Base-by-base conservation (phyloP, 2,888 invertebrate species). In the Lycophotia porphyrea region DNA sequence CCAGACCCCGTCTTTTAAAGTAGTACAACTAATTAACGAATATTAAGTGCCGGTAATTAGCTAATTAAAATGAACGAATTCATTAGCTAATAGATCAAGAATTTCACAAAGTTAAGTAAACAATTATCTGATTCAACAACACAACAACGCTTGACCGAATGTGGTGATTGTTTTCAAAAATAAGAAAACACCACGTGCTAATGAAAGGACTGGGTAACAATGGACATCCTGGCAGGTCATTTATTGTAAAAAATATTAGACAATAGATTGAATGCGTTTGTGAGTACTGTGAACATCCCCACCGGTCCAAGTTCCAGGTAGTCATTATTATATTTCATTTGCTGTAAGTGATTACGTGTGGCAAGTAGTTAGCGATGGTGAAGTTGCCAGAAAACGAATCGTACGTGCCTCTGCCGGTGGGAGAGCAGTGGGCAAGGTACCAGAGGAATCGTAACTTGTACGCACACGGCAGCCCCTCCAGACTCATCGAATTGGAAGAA, bases 401-500 rank as follows among this genome's bases (percentile, higher is more conserved):
- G n/a, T 64, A 64, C 47, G 63, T 66, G 9, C 64, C 69, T 52
- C 13, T 66, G 4, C 76, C 85, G 9, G 55, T 66, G 1, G 74
- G 67, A 11, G 78, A 76, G 34, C 63, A 71, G 49, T 76, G 68
- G 71, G 65, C 39, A 9, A 67, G 65, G 18, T 71, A 73, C 42
- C 73, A 75, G 9, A 60, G 36, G 1, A 61, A 74, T 36, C 76
- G 67, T 1, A 24, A 66, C 34, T 36, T 82, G 5, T 76, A 52
- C 67, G 21, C n/a, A n/a, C 58, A 74, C 39, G 11, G 24, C 8
- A 66, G 68, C 1, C 81, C 80, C 7, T 67, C 72, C 21, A 80
- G 52, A 27, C 74, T 90, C 15, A 36, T 82, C 13, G 88, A 90
- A 27, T 63, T 91, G 58, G 90, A 91, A 60, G 66, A 84, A 52